phyloP scores from a whole-genome alignment of 2,888 invertebrate species.

The Metacarcinus magister region DNA sequence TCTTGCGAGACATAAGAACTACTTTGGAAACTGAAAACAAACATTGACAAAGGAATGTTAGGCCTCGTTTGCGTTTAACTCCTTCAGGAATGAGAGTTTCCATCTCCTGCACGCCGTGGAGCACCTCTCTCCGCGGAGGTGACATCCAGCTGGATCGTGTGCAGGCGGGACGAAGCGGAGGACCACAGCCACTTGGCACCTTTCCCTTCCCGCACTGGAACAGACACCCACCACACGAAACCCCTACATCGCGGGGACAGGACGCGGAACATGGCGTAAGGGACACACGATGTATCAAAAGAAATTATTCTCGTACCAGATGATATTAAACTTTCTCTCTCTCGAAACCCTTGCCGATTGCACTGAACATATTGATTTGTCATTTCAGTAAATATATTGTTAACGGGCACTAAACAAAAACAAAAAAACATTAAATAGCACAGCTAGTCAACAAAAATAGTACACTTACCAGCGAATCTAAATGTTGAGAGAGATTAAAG shows the following conservation, averaged over 20 bases:
- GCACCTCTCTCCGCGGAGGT: conserved; percentile 84
- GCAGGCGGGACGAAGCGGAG: conserved; percentile 83
- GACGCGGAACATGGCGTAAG: not conserved
- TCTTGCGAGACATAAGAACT: not conserved
- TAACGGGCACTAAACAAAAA: not conserved
- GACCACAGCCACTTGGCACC: conserved; percentile 83
- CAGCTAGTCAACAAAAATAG: not conserved
- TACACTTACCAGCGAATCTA: conserved; percentile 54
- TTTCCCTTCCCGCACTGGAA: conserved; percentile 80
- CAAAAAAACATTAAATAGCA: not conserved
- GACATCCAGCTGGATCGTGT: conserved; percentile 85
- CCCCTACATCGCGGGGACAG: conserved; percentile 31
- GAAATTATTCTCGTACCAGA: not conserved
- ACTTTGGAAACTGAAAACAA: not conserved
- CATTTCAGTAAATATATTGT: not conserved
- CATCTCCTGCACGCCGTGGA: conserved; percentile 83
- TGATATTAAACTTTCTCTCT: no score
- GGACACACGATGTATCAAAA: not conserved
- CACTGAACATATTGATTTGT: no score
- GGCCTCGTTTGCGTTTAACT: not conserved
- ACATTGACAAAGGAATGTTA: not conserved
- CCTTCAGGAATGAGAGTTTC: conserved; percentile 80
- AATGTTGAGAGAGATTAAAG: conserved; percentile 27
- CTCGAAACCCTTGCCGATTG: no score
- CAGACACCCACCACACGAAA: conserved; percentile 68